Conservation (phyloP, 2,888 invertebrate genomes). For the Tipula helvola region DNA sequence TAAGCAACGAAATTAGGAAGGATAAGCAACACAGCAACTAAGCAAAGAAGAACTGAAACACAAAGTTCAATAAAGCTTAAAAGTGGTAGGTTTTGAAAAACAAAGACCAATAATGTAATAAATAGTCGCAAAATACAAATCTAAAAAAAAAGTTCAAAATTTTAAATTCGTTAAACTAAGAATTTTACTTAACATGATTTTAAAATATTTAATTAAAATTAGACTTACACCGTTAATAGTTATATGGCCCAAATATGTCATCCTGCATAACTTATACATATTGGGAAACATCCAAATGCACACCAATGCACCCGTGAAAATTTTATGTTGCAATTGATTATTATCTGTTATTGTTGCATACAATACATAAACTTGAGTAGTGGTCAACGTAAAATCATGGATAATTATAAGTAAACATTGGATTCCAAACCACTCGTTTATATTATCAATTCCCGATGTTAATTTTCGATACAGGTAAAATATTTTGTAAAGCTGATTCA, state of each 20-base stretch:
- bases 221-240: not conserved
- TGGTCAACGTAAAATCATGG: not conserved
- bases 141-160: too few species aligned
- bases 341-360: not conserved
- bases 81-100: too few species aligned
- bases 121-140: too few species aligned
- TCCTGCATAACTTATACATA: not conserved
- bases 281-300: not conserved
- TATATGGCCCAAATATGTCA: not conserved
- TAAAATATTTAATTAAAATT: not conserved
- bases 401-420: not conserved
- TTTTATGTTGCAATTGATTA: not conserved
- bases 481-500: not conserved
- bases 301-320: not conserved
- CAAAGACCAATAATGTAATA: too few species aligned
- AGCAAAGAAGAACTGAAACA: too few species aligned
- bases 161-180: too few species aligned
- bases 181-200: too few species aligned
- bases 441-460: not conserved
- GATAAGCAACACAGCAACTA: too few species aligned
- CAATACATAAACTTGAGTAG: not conserved
- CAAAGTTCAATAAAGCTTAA: too few species aligned
- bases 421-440: not conserved
- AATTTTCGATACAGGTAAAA: not conserved
- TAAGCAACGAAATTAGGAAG: too few species aligned